phyloP scores from a whole-genome alignment of 92 coral and sea anemone species.

The Virgularia gustaviana region DNA sequence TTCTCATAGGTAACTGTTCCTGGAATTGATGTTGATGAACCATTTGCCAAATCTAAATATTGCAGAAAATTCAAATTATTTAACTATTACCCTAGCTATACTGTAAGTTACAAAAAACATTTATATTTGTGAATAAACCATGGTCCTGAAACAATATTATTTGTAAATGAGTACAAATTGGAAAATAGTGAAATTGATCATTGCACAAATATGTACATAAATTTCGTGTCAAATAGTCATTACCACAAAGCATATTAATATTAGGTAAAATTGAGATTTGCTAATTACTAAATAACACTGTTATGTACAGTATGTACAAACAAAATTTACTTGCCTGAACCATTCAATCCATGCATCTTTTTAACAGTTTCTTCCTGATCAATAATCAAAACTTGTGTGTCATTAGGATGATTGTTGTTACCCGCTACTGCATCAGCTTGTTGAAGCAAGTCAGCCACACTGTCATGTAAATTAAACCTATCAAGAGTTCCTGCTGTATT shows the following conservation, averaged over 20 bases:
- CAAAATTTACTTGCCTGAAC: conserved; percentile 19
- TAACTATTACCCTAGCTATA: neutral
- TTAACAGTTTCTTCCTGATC: conserved; percentile 10
- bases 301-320: neutral
- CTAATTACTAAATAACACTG: neutral
- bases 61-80: neutral
- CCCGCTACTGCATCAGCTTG: conserved; percentile 13
- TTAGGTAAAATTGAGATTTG: no score
- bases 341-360: neutral
- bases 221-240: no score
- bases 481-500: conserved; percentile 29
- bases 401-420: conserved; percentile 2
- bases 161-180: no score
- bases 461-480: conserved; percentile 10
- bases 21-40: conserved; percentile 71
- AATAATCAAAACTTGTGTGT: conserved; percentile 2
- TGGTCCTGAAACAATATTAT: no score
- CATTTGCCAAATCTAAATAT: conserved; percentile 2
- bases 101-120: neutral
- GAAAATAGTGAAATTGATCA: no score
- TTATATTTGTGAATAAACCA: no score
- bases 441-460: conserved; percentile 25
- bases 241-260: no score
- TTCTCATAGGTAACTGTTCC: conserved; percentile 64
- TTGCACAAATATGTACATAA: no score